Evolutionary conservation across 2,888 invertebrate genomes (phyloP), one percentile per base, ranked within the genome.

Genomic region (Acrocyrtus sp.): DNA sequence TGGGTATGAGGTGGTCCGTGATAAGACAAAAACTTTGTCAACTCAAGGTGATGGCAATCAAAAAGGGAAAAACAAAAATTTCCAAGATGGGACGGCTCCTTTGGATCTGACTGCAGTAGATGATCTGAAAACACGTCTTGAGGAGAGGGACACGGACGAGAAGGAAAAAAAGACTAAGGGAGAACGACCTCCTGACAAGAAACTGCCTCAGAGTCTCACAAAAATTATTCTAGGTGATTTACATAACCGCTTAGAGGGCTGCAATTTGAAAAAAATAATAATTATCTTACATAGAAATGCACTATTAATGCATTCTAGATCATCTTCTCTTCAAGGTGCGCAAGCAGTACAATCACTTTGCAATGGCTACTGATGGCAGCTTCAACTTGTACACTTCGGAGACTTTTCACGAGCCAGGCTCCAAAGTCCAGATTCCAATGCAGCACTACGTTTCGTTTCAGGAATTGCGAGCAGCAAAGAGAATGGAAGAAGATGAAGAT

Each of bases 371-470:
- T 0, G 74, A 74, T 48, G 41, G 57, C 1, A 58, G 39, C 15
- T 21, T 22, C 39, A 61, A 69, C n/a, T 21, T 73, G 15, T 73
- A 74, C 53, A 34, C 74, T 10, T 53, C 63, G 6, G 47, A 29
- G 21, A 24, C 10, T 17, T 21, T 74, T 3, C 56, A 73, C 34
- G 39, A 57, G 2, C 6, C 6, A 8, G 34, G 34, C 34, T n/a
- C n/a, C n/a, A n/a, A n/a, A n/a, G 10, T 53, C 17, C 15, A 12
- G 2, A 26, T 45, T 15, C 29, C 27, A 0, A 15, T 39, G 10
- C 15, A 41, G 10, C 48, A 57, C 26, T 17, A 48, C 1, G 29
- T 67, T 8, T 17, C 41, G 1, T 58, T 67, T 6, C 19, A 24
- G 1, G 41, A 69, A 5, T n/a, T 74, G 3, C 10, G 24, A 17